Conservation (phyloP, 2,888 invertebrate genomes). For the Drosophila tripunctata region DNA sequence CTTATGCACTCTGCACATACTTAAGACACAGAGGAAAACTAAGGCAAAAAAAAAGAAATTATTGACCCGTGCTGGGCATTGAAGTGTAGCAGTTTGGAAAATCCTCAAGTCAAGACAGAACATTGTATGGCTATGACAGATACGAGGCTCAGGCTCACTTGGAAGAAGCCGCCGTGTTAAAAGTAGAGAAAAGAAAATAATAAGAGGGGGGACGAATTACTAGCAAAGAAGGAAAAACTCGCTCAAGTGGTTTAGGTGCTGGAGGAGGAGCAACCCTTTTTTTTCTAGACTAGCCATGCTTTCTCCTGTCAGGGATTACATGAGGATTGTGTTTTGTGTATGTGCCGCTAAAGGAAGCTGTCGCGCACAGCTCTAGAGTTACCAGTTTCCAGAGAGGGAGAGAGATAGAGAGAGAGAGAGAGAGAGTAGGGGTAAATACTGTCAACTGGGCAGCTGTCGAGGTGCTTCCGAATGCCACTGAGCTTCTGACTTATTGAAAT, state of each 20-base stretch:
- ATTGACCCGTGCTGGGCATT: slow-evolving; percentile 74
- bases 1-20: slow-evolving; percentile 48
- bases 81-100: slow-evolving; percentile 72
- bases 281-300: no score
- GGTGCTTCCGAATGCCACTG: slow-evolving; percentile 24
- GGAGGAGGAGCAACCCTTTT: slow-evolving; percentile 43
- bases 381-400: slow-evolving; percentile 1
- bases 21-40: slow-evolving; percentile 7
- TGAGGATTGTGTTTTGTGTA: slow-evolving; percentile 46
- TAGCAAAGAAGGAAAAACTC: slow-evolving; percentile 26
- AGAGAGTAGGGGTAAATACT: background rate
- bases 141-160: slow-evolving; percentile 43
- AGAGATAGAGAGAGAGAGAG: background rate
- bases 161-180: slow-evolving; percentile 28
- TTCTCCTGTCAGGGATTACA: slow-evolving; percentile 60
- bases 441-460: slow-evolving; percentile 50
- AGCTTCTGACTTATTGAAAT: slow-evolving; percentile 68
- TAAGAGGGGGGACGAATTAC: background rate
- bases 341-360: slow-evolving; percentile 48
- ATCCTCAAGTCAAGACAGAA: slow-evolving; percentile 68
- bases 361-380: slow-evolving; percentile 39
- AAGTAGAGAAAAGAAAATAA: background rate
- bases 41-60: slow-evolving; percentile 46
- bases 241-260: slow-evolving; percentile 50
- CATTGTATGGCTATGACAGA: slow-evolving; percentile 49